phyloP scores from a whole-genome alignment of 1,140 invertebrate species.

The Ceratosolen fusciceps region DNA sequence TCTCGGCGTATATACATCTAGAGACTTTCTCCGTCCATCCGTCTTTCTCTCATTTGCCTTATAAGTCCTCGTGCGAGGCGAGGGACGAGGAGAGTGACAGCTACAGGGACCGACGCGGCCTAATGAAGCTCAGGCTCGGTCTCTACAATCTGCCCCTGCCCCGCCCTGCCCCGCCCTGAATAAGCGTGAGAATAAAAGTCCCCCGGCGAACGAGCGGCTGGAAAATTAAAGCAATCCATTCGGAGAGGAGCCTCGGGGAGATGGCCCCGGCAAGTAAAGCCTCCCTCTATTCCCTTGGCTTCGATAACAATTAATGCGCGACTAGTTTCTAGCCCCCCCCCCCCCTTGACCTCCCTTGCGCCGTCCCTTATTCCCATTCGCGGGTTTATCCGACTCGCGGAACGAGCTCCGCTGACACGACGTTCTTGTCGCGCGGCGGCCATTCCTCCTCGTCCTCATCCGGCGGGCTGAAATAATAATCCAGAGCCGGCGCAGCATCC shows the following conservation, averaged over 20 bases:
- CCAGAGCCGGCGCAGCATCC: neutral
- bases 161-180: neutral
- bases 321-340: too few species aligned
- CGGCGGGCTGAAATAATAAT: conserved; percentile 14
- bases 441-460: conserved; percentile 13
- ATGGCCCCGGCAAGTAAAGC: neutral
- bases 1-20: neutral
- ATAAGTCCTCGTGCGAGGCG: neutral
- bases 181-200: conserved; percentile 2
- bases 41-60: neutral
- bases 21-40: neutral
- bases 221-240: neutral
- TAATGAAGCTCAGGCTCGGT: neutral
- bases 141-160: too few species aligned
- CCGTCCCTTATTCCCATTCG: neutral
- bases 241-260: too few species aligned
- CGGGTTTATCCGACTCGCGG: neutral
- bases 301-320: neutral
- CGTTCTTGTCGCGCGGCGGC: neutral
- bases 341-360: neutral
- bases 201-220: neutral
- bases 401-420: neutral
- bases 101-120: neutral
- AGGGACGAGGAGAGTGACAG: neutral
- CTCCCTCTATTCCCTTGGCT: neutral